phyloP scores from a whole-genome alignment of 1,140 invertebrate genomes.

The Aphelinus certus region DNA sequence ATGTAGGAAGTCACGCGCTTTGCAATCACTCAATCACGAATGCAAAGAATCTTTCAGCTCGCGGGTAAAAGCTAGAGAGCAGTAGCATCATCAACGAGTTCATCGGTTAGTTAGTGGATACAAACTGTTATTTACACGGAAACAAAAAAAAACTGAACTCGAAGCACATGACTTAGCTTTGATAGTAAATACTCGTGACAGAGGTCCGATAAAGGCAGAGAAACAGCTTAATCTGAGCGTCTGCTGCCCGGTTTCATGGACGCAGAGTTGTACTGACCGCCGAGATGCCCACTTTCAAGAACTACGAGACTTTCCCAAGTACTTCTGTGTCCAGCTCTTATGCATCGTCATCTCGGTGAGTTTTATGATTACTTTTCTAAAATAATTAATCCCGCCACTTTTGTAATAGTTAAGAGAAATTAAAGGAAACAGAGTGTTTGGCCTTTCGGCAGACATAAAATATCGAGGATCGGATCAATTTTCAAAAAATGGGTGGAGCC shows the following conservation, averaged over 20 bases:
- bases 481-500: neutral
- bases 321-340: neutral
- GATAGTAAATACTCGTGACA: slow-evolving; percentile 51
- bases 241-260: neutral
- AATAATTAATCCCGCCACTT: no score
- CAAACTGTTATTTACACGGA: neutral
- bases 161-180: slow-evolving; percentile 50
- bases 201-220: slow-evolving; percentile 42
- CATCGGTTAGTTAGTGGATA: neutral
- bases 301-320: slow-evolving; percentile 51
- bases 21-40: neutral
- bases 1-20: neutral
- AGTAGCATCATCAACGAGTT: neutral
- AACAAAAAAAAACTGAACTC: slow-evolving; percentile 13
- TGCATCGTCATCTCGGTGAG: neutral
- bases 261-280: neutral
- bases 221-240: slow-evolving; percentile 12
- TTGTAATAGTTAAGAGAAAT: no score
- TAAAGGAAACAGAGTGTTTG: no score
- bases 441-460: no score
- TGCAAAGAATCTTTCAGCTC: neutral
- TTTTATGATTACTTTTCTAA: no score
- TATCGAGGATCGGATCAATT: neutral
- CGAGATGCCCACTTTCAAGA: slow-evolving; percentile 49
- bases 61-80: neutral